A percentile compares a stretch with the other conserved stretches of the same genome.
Conservation (phyloP, 2,113 vertebrate genomes). For the Cisticola juncidis region DNA sequence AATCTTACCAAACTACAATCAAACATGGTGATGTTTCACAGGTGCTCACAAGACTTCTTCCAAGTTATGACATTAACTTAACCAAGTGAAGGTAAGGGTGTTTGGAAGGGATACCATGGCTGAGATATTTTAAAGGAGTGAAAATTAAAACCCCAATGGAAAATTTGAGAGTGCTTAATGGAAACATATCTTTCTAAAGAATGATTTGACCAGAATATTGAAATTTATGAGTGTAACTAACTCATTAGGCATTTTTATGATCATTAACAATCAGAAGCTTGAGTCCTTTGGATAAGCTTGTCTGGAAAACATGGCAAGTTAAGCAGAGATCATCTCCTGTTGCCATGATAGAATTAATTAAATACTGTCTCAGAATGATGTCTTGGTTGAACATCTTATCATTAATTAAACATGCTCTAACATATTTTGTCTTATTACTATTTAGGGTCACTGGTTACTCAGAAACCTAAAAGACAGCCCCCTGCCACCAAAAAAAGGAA, state of each 20-base stretch:
- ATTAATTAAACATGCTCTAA: not conserved
- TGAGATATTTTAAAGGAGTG: not conserved
- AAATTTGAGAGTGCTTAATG: not conserved
- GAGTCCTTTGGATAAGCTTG: not conserved
- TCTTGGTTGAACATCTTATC: not conserved
- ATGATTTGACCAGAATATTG: not conserved
- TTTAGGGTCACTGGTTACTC: not conserved
- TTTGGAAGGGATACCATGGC: not conserved
- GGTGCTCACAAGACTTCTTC: not conserved
- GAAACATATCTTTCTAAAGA: not conserved
- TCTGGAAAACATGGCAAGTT: not conserved
- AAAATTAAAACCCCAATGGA: not conserved
- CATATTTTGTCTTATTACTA: not conserved
- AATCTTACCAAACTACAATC: not conserved
- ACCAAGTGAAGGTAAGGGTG: not conserved
- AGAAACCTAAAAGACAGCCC: not conserved
- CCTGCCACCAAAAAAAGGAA: no score
- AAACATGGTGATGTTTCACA: not conserved
- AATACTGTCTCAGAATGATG: not conserved
- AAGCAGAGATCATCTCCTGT: not conserved
- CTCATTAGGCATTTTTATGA: not conserved
- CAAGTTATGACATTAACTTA: not conserved
- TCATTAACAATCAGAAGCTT: not conserved
- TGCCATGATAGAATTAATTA: not conserved
- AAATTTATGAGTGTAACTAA: not conserved